A percentile compares a stretch with the other conserved stretches of the same genome.
Evolutionary conservation across 2,888 invertebrate genomes (phyloP).

Genomic region (Frankliniella fusca): DNA sequence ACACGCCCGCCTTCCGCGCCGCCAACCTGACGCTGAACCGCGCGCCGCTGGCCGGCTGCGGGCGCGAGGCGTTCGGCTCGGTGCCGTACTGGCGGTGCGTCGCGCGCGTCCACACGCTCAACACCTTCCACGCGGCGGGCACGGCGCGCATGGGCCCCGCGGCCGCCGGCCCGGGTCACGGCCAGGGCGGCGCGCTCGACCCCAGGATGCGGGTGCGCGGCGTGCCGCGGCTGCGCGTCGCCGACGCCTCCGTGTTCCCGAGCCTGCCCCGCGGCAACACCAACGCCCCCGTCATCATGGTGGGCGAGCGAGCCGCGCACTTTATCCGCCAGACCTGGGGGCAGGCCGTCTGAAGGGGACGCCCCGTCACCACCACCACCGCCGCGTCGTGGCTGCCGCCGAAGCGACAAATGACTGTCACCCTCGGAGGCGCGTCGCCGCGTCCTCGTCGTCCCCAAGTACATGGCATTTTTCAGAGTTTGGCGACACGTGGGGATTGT

Average conservation of each 20-base stretch:
- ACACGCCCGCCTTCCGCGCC: background rate
- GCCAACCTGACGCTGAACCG: background rate
- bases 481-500: no score
- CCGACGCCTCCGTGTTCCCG: background rate
- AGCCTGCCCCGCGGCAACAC: background rate
- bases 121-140: background rate
- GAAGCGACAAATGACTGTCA: no score
- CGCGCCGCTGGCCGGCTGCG: background rate
- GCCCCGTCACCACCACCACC: no score
- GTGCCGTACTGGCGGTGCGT: background rate
- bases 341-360: background rate
- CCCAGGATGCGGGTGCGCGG: background rate
- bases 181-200: background rate
- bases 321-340: background rate
- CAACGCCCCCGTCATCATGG: conserved; percentile 15
- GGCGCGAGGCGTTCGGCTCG: background rate
- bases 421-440: no score
- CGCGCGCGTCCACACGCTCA: background rate
- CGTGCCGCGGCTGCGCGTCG: background rate
- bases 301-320: conserved; percentile 7
- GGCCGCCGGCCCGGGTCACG: background rate
- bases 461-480: no score
- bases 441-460: no score
- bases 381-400: no score
- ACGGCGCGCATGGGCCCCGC: background rate